Conservation (phyloP, 2,888 invertebrate genomes). For the Papilio protenor region DNA sequence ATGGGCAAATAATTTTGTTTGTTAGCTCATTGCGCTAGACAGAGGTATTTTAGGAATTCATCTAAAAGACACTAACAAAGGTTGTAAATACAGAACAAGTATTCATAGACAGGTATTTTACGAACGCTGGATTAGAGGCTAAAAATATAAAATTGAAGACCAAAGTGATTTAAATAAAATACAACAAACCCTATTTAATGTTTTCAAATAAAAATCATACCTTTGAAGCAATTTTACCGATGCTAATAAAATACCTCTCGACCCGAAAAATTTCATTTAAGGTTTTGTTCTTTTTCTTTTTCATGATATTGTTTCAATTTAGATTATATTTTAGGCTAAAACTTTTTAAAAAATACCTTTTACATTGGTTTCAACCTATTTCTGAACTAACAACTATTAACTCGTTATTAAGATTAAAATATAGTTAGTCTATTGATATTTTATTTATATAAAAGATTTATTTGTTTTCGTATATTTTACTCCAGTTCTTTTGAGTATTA, state of each 20-base stretch:
- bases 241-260: background rate
- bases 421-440: background rate
- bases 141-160: background rate
- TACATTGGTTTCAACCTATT: no score
- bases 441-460: background rate
- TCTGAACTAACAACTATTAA: no score
- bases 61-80: background rate
- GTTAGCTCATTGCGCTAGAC: background rate
- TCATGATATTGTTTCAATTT: background rate
- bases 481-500: background rate
- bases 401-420: background rate
- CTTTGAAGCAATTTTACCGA: background rate
- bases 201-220: constrained; percentile 12
- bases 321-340: background rate
- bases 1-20: background rate
- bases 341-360: background rate
- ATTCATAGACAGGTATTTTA: background rate
- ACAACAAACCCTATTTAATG: background rate
- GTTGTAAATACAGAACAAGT: background rate
- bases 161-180: background rate
- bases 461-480: background rate
- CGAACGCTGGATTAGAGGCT: background rate
- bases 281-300: background rate
- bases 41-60: background rate
- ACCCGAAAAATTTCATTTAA: background rate